Percentiles rank a stretch among this genome's conserved stretches.
Evolutionary conservation across 2,888 invertebrate genomes (phyloP).

Genomic region (Cantharis nigra): DNA sequence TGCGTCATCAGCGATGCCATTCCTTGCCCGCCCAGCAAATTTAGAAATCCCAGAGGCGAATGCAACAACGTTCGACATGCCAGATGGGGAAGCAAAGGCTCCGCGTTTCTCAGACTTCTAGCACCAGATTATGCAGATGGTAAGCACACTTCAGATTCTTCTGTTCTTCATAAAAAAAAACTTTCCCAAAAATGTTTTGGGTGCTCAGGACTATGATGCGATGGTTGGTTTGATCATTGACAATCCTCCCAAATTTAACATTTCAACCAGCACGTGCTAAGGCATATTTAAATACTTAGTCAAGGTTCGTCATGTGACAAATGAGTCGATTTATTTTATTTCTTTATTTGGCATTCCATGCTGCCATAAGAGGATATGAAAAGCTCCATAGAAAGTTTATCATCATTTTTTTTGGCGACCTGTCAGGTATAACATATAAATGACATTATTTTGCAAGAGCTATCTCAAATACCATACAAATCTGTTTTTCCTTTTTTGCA

Average conservation of each 20-base stretch:
- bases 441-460: neutral
- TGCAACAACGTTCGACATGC: conserved; percentile 89
- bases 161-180: no score
- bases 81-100: conserved; percentile 81
- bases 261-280: neutral
- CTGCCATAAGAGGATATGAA: neutral
- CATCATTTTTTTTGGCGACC: neutral
- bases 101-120: conserved; percentile 74
- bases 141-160: conserved; percentile 52
- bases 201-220: neutral
- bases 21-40: conserved; percentile 82
- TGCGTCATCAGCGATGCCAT: conserved; percentile 58
- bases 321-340: neutral
- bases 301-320: neutral
- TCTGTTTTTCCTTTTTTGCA: neutral
- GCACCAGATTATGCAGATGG: conserved; percentile 76
- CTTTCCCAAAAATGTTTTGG: neutral
- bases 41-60: conserved; percentile 78
- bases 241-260: neutral
- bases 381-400: neutral
- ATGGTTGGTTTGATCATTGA: neutral
- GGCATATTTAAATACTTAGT: neutral
- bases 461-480: neutral
- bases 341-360: neutral
- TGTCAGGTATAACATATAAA: neutral